These are phyloP conservation scores for Trichogramma pretiosum DNA, from an alignment of 1,140 invertebrate genomes.

Conservation along the genomic window DNA sequence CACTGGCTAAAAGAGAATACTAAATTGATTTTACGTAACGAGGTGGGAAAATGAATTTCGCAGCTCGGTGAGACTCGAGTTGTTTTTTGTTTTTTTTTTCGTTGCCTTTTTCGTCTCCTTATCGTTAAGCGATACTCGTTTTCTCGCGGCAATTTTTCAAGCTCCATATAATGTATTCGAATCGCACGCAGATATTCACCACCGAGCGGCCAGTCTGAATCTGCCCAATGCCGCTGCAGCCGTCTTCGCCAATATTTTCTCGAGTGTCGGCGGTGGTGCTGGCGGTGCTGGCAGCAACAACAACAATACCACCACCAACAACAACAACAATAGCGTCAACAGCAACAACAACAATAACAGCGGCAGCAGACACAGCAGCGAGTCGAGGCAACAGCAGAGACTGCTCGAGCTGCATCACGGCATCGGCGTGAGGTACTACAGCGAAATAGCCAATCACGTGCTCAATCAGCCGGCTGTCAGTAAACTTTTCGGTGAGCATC, in stretches of 20 bases:
- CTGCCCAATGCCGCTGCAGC: not conserved
- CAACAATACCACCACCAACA: not conserved
- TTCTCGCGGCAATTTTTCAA: too few species aligned
- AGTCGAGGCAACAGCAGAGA: conserved; percentile 29
- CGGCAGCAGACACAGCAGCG: conserved; percentile 14
- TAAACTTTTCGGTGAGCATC: conserved; percentile 54
- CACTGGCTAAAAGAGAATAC: too few species aligned
- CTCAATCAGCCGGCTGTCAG: conserved; percentile 57
- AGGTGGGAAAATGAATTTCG: too few species aligned
- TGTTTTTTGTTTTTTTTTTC: too few species aligned
- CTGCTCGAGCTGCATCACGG: conserved; percentile 58
- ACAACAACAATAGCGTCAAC: not conserved
- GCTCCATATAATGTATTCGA: too few species aligned
- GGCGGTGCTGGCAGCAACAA: not conserved
- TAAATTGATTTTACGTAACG: too few species aligned
- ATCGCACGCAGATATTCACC: too few species aligned
- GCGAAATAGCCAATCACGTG: conserved; percentile 60
- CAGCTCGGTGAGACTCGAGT: too few species aligned
- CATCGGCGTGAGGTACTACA: conserved; percentile 55
- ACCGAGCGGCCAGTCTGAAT: not conserved
- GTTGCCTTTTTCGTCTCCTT: too few species aligned
- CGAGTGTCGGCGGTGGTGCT: too few species aligned
- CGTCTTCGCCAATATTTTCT: not conserved
- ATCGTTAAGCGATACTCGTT: too few species aligned
- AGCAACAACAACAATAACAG: conserved; percentile 12